Evolutionary conservation across 2,113 vertebrate genomes (phyloP), one percentile per base, ranked within the genome.

Genomic region (Loxodonta africana): DNA sequence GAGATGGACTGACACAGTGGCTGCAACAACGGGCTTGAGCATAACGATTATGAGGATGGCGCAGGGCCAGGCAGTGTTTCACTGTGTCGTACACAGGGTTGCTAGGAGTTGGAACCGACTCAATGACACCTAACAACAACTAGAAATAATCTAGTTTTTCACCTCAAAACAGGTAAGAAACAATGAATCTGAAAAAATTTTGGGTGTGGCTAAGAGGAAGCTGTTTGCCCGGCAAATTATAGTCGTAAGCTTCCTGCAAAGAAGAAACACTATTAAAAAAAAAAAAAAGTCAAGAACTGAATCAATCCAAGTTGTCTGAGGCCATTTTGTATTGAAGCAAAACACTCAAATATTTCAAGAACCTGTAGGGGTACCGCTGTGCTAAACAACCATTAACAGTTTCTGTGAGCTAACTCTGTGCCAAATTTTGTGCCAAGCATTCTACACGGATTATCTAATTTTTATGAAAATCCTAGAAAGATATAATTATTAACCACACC

Each of bases 171-270:
- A 71, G 37, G 44, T 8, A 89, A 83, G 67, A 94, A 92, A 86
- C 15, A 91, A 14, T 57, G 33, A 92, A 20, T 48, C 60, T 83
- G 51, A 67, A 93, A 95, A 67, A 95, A 67, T 88, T 65, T 53
- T 37, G 28, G 48, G 37, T 46, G 81, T 14, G 1, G 60, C 74
- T 65, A 6, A 57, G 33, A 57, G 60, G 11, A 69, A 78, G 23
- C 17, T 82, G 33, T 12, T 60, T 60, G 92, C 46, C 51, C 85
- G 25, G 76, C 26, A 78, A 93, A 63, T 69, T 78, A 71, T 0
- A 95, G 48, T 57, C 87, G 33, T 12, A 82, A 93, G 60, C 60
- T 87, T 69, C 48, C n/a, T 81, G 5, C 17, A 46, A 92, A 65
- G 44, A 15, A 91, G 73, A 95, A 69, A 82, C 71, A 15, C 17